Percentiles rank a stretch among this genome's conserved stretches.
These are phyloP conservation scores for Dicentrarchus labrax DNA, from an alignment of 2,113 vertebrate genomes.

Conservation along the genomic window DNA sequence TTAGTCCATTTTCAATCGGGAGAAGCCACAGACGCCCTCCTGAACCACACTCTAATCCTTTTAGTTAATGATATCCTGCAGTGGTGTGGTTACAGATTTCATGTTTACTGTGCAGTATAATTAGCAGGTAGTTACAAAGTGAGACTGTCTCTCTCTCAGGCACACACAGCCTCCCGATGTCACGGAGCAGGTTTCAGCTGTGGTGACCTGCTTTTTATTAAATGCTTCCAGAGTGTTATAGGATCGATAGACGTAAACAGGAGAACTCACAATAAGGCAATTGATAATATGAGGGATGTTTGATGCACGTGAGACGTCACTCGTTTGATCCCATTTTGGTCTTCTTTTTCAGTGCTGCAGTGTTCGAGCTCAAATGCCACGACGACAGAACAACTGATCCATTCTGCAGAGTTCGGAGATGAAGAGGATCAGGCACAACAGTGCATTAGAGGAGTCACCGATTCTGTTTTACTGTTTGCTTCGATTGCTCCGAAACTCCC, in stretches of 20 bases:
- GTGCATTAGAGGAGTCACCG: neutral
- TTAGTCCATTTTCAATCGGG: conserved; percentile 86
- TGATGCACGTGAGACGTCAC: neutral
- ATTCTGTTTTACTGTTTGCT: conserved; percentile 20
- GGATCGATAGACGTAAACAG: conserved; percentile 40
- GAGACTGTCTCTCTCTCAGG: conserved; percentile 7
- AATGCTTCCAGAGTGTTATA: conserved; percentile 27
- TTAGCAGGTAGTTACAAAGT: conserved; percentile 75
- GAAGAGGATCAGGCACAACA: neutral
- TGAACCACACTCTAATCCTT: conserved; percentile 86
- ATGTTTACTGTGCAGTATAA: conserved; percentile 83
- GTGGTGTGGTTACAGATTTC: conserved; percentile 83
- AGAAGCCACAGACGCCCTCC: conserved; percentile 81
- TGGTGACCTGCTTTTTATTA: conserved; percentile 29
- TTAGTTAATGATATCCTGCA: conserved; percentile 88
- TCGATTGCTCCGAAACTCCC: neutral
- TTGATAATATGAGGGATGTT: neutral
- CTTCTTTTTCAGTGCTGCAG: neutral
- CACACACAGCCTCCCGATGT: neutral
- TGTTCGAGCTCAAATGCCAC: neutral
- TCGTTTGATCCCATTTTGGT: neutral
- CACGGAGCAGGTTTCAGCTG: conserved; percentile 30
- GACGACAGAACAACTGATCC: conserved; percentile 10
- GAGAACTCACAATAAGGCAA: conserved; percentile 5
- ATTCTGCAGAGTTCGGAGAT: neutral